Evolutionary conservation across 2,797 vertebrate genomes (phyloP).

Genomic region (Aeoliscus strigatus): DNA sequence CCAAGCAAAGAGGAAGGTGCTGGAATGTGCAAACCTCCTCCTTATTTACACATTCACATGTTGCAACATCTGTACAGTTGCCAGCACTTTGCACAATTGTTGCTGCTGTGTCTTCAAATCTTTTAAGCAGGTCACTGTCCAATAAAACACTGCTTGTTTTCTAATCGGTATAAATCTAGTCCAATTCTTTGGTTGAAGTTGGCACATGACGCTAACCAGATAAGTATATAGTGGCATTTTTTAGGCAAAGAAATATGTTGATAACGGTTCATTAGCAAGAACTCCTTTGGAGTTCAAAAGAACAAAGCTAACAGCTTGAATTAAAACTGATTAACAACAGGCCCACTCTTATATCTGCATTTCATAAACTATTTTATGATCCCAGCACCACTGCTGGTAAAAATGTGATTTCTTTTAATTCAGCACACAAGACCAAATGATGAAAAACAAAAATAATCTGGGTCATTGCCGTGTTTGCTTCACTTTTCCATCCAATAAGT

Average conservation of each 20-base stretch:
- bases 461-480: slow-evolving; percentile 14
- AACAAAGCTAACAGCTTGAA: slow-evolving; percentile 5
- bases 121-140: slow-evolving; percentile 49
- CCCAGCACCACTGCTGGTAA: background rate
- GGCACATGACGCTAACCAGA: slow-evolving; percentile 15
- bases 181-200: slow-evolving; percentile 23
- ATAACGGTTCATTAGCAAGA: slow-evolving; percentile 6
- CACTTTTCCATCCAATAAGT: slow-evolving; percentile 23
- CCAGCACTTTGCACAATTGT: slow-evolving; percentile 35
- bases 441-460: slow-evolving; percentile 35
- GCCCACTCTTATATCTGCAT: slow-evolving; percentile 3
- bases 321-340: slow-evolving; percentile 11
- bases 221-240: slow-evolving; percentile 12
- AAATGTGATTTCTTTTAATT: slow-evolving; percentile 16
- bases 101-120: slow-evolving; percentile 33
- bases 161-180: slow-evolving; percentile 33
- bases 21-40: slow-evolving; percentile 21
- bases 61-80: slow-evolving; percentile 43
- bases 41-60: slow-evolving; percentile 44
- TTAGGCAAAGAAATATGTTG: slow-evolving; percentile 13
- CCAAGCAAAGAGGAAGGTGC: slow-evolving; percentile 4
- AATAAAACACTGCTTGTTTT: slow-evolving; percentile 40
- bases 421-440: slow-evolving; percentile 5
- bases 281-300: slow-evolving; percentile 6
- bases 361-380: slow-evolving; percentile 10